These are phyloP conservation scores for Sminthurides aquaticus DNA, from an alignment of 2,888 invertebrate genomes.

Conservation along the genomic window DNA sequence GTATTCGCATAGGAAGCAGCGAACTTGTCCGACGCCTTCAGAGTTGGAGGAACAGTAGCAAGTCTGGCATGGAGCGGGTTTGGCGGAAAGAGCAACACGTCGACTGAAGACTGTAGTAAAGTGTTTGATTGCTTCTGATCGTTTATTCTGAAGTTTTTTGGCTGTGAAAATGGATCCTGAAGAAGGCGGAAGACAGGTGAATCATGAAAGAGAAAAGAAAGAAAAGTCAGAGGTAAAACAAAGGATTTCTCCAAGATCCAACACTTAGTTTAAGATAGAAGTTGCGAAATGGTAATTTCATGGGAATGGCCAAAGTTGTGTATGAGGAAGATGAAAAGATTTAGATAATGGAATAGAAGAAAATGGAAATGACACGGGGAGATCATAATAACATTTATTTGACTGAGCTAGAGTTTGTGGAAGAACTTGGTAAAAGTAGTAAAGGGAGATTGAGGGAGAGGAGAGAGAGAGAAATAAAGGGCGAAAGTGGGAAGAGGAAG, in stretches of 20 bases:
- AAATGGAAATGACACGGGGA: slow-evolving; percentile 22
- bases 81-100: slow-evolving; percentile 58
- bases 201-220: slow-evolving; percentile 10
- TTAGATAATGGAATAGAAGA: slow-evolving; percentile 12
- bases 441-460: too few relatives aligned
- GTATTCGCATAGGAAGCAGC: slow-evolving; percentile 56
- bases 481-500: too few relatives aligned
- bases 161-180: slow-evolving; percentile 58
- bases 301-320: slow-evolving; percentile 27
- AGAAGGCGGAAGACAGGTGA: not conserved
- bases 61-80: slow-evolving; percentile 56
- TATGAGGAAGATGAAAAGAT: slow-evolving; percentile 23
- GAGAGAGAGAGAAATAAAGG: too few relatives aligned
- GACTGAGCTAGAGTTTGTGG: slow-evolving; percentile 19
- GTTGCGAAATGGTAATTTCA: slow-evolving; percentile 16
- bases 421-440: too few relatives aligned
- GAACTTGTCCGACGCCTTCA: slow-evolving; percentile 59
- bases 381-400: slow-evolving; percentile 23
- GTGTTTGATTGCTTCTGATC: slow-evolving; percentile 55
- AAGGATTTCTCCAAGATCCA: slow-evolving; percentile 16
- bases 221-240: slow-evolving; percentile 18
- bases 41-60: slow-evolving; percentile 64
- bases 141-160: slow-evolving; percentile 54
- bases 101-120: slow-evolving; percentile 61
- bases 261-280: slow-evolving; percentile 5